Evolutionary conservation across 2,797 vertebrate species (phyloP), one percentile per base, ranked within the genome.

Genomic region (Diceros bicornis): DNA sequence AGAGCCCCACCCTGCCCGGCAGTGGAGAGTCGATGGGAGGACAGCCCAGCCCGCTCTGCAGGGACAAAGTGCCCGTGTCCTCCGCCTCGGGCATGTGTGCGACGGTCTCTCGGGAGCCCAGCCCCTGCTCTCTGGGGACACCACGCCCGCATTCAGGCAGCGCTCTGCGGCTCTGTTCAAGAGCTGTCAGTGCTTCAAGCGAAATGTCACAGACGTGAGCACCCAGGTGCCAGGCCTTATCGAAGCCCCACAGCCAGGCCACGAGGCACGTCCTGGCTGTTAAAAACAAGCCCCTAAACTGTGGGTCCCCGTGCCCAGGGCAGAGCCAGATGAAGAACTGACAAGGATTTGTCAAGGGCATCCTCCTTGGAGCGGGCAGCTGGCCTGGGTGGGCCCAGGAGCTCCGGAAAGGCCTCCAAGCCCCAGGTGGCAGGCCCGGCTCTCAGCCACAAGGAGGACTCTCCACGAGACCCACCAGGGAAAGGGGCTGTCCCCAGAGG

Each of bases 261-360:
- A 55, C 0, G 1, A 29, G 83, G 47, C 29, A 13, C 16, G 0
- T 12, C 52, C 52, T 23, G 17, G 16, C 50, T 27, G 2, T 57
- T 44, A 27, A 17, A 34, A 23, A 25, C 16, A 1, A 0, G 25
- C 57, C 55, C 25, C n/a, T 57, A 34, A n/a, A 32, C 9, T 17
- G 8, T 50, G 71, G 50, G 29, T 25, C 47, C 34, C n/a, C 2
- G 4, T 7, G 4, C 59, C 78, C 68, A 25, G 61, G 23, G 16
- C 11, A 64, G 10, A 81, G 69, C 61, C 32, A 13, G 17, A 14
- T 0, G 0, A 34, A 37, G 47, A 66, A 21, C 52, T 7, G 6
- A 12, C 13, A 21, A 84, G 69, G 14, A 12, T 1, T 23, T 9
- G 4, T 4, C 11, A 0, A 1, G 4, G 1, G 55, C 1, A 0